A percentile compares a stretch with the other conserved stretches of the same genome.
Conservation (phyloP, 1,140 invertebrate genomes). For the Carposina sasakii region DNA sequence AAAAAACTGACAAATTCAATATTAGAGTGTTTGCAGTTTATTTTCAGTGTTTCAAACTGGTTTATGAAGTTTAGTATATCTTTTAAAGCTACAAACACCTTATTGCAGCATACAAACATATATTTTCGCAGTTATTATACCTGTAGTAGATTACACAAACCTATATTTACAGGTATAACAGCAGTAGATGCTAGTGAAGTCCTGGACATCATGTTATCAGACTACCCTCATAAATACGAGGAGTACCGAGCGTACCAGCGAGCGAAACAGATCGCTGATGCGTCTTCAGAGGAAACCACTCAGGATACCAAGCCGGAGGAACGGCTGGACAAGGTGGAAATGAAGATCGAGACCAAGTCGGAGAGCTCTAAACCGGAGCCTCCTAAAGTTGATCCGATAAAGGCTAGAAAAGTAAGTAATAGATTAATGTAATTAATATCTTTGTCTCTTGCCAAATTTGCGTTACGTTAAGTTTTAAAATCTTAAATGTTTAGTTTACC, state of each 20-base stretch:
- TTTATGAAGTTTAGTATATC: too few species aligned
- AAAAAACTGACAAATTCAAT: too few species aligned
- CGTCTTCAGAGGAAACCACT: slow-evolving; percentile 33
- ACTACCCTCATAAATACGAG: slow-evolving; percentile 96
- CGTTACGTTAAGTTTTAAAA: too few species aligned
- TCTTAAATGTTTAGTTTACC: too few species aligned
- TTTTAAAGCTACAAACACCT: too few species aligned
- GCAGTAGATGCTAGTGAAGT: slow-evolving; percentile 93
- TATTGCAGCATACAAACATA: too few species aligned
- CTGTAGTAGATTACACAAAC: too few species aligned
- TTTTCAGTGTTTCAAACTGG: too few species aligned
- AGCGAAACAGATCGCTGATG: slow-evolving; percentile 78
- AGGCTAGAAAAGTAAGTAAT: slow-evolving; percentile 49
- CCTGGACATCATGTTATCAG: slow-evolving; percentile 93
- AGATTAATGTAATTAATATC: too few species aligned
- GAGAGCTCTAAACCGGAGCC: slow-evolving; percentile 48
- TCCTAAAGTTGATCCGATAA: slow-evolving; percentile 57
- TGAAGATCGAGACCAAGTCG: slow-evolving; percentile 36
- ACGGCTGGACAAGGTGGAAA: slow-evolving; percentile 33
- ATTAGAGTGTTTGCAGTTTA: too few species aligned
- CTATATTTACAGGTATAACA: slow-evolving; percentile 88
- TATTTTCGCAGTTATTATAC: too few species aligned
- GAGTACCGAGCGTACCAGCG: slow-evolving; percentile 90
- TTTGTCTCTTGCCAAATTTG: too few species aligned
- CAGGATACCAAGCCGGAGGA: slow-evolving; percentile 20